Evolutionary conservation across 2,797 vertebrate genomes (phyloP).

Genomic region (Eleutherodactylus coqui): DNA sequence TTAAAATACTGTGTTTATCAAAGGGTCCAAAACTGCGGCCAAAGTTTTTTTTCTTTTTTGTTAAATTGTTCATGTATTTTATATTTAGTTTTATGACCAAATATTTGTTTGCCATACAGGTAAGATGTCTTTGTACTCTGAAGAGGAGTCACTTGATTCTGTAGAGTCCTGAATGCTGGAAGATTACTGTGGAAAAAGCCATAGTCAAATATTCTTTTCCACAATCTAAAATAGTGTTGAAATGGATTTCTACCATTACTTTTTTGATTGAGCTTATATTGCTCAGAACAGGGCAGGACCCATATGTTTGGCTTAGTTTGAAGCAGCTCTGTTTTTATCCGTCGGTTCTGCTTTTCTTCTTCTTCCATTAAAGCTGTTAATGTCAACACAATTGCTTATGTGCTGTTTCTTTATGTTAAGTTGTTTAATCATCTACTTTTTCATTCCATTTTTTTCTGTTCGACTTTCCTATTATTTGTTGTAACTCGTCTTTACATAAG

Average conservation of each 20-base stretch:
- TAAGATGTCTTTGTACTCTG: not conserved
- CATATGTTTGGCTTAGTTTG: not conserved
- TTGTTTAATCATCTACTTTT: not conserved
- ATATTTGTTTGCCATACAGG: not conserved
- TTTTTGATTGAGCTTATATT: not conserved
- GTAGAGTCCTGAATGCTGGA: not conserved
- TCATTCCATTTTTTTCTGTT: not conserved
- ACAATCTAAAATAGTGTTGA: not conserved
- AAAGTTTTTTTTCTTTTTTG: not conserved
- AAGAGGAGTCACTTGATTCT: not conserved
- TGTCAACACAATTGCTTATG: not conserved
- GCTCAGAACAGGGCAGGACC: conserved; percentile 6
- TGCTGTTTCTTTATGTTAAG: not conserved
- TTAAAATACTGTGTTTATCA: not conserved
- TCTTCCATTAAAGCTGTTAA: conserved; percentile 13
- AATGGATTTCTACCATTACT: not conserved
- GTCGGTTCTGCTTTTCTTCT: not conserved
- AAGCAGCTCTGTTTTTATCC: not conserved
- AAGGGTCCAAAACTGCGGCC: not conserved
- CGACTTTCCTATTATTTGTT: not conserved
- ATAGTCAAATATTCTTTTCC: conserved; percentile 1
- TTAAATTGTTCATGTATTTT: not conserved
- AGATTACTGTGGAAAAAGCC: not conserved
- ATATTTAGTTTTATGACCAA: not conserved
- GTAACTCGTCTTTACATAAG: not conserved